Evolutionary conservation across 2,888 invertebrate species (phyloP), one percentile per base, ranked within the genome.

Genomic region (Oscheius sp.): DNA sequence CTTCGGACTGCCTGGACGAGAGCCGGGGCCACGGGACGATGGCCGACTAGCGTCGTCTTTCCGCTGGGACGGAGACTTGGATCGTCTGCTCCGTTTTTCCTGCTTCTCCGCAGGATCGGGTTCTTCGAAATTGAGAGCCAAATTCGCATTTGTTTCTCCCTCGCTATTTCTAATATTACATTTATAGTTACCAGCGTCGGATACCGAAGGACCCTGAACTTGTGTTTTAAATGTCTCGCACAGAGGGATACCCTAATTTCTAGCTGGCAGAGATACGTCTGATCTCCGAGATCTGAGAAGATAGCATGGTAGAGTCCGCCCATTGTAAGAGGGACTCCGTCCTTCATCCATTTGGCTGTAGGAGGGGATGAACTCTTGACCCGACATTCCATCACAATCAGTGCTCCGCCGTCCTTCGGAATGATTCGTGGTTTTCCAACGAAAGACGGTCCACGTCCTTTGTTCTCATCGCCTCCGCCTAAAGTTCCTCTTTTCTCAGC

Each of bases 401-500:
- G 93, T 85, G 96, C 96, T 87, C 83, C 83, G 89, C 94, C 95
- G 91, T 96, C 96, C 91, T 96, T 96, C 90, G 98, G 98, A 92
- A 97, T 96, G 91, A 99, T 99, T 91, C 95, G 94, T 82, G 99
- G 99, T 92, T 98, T 98, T 92, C 96, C 96, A 90, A 96, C 93
- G 90, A 99, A 98, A 37, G 95, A 94, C 74, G 98, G 98, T 47
- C 88, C 88, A 63, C 80, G 78, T 58, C 75, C 70, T 62, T 80
- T 81, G 71, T 74, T 66, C 73, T 85, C 82, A 70, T 85, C 81
- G 89, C 95, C 94, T 86, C 85, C 68, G 33, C 68, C 68, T 53
- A 35, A 53, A 53, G 11, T 2, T 13, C 10, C 13, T 62, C 50
- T 50, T 9, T 11, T 21, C 13, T 53, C n/a, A 13, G n/a, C 53